These are phyloP conservation scores for Drosophila bipectinata DNA, from an alignment of 1,140 invertebrate species.

Conservation along the genomic window DNA sequence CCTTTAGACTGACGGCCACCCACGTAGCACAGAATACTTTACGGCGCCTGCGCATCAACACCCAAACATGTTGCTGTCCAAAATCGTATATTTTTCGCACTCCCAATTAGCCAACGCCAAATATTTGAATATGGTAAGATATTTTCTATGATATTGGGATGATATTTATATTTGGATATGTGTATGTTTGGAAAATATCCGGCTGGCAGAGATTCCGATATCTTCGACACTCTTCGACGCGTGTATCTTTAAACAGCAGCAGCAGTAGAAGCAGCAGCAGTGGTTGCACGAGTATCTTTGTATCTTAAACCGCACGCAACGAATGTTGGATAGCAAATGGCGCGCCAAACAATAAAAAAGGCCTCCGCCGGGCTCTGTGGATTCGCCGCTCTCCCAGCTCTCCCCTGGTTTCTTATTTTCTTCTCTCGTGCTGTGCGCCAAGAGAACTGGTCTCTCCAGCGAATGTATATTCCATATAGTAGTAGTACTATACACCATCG, in stretches of 20 bases:
- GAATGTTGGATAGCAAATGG: conserved; percentile 73
- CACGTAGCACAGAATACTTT: conserved; percentile 71
- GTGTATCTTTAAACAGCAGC: conserved; percentile 9
- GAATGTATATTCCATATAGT: conserved; percentile 9
- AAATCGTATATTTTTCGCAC: conserved; percentile 12
- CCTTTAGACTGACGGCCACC: conserved; percentile 65
- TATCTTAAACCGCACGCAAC: conserved; percentile 68
- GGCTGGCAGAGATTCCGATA: neutral
- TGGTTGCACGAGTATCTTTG: conserved; percentile 27
- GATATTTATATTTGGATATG: conserved; percentile 42
- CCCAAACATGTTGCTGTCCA: conserved; percentile 69
- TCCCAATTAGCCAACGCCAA: conserved; percentile 3
- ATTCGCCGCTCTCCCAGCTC: conserved; percentile 27
- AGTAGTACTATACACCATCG: conserved; percentile 1
- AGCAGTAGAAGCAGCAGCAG: neutral
- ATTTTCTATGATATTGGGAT: conserved; percentile 14
- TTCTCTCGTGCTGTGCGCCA: conserved; percentile 14
- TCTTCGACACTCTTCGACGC: conserved; percentile 14
- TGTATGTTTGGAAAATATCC: neutral
- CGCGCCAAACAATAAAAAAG: conserved; percentile 68
- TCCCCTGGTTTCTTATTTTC: conserved; percentile 14
- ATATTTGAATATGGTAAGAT: conserved; percentile 18
- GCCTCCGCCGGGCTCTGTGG: conserved; percentile 69
- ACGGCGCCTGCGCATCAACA: conserved; percentile 68
- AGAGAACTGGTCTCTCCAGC: conserved; percentile 52